Conservation (phyloP, 2,113 vertebrate species). For the Silurus asotus region DNA sequence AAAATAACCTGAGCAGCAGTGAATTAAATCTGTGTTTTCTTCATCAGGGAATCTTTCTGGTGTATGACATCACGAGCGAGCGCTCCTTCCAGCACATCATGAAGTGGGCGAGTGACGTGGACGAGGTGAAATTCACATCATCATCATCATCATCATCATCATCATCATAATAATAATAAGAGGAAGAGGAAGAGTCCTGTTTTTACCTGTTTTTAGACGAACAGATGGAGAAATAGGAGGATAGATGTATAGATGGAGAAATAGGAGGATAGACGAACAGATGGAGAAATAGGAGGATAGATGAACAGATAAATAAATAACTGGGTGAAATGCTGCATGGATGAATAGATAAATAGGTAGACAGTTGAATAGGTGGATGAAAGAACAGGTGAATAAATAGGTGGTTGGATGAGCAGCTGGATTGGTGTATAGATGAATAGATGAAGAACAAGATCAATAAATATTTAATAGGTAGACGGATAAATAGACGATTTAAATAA, state of each 20-base stretch:
- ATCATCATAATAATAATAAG: not conserved
- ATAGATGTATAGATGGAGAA: not conserved
- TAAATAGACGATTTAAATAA: not conserved
- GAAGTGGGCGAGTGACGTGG: conserved; percentile 98
- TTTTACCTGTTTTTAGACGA: not conserved
- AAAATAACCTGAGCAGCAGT: no score
- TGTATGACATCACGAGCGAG: conserved; percentile 96
- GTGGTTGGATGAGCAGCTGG: not conserved
- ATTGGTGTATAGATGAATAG: not conserved
- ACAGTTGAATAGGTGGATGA: not conserved
- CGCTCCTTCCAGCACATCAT: conserved; percentile 98
- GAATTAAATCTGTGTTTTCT: not conserved
- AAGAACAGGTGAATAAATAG: not conserved
- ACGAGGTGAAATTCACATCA: conserved; percentile 80
- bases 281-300: not conserved
- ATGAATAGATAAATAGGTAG: not conserved
- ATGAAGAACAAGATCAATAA: not conserved
- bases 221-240: not conserved
- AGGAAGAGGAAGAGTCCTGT: no score
- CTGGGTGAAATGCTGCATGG: not conserved
- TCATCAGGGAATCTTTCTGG: conserved; percentile 91
- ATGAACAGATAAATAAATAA: not conserved
- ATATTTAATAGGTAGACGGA: not conserved
- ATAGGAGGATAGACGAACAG: no score
- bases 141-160: not conserved